Percentiles rank a stretch among this genome's conserved stretches.
These are phyloP conservation scores for Ibidorhyncha struthersii DNA, from an alignment of 2,113 vertebrate species.

Conservation along the genomic window DNA sequence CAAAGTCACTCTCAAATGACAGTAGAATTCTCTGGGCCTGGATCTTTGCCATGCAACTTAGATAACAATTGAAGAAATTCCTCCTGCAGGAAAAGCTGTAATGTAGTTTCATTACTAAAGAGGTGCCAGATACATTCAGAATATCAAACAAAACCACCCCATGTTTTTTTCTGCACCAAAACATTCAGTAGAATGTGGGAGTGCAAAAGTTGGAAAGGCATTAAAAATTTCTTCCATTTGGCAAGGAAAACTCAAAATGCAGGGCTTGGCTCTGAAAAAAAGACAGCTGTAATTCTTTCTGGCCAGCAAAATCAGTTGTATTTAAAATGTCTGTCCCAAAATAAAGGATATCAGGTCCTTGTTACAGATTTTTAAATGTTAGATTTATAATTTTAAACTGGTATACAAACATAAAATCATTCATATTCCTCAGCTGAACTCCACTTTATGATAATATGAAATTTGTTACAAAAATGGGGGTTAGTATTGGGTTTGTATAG, in stretches of 20 bases:
- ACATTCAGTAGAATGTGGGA: neutral
- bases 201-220: neutral
- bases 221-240: neutral
- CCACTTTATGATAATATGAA: neutral
- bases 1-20: neutral
- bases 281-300: neutral
- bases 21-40: neutral
- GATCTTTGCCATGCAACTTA: neutral
- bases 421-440: neutral
- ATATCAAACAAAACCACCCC: neutral
- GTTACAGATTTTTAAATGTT: neutral
- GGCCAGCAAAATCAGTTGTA: neutral
- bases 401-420: neutral
- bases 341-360: neutral
- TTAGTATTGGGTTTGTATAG: neutral
- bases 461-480: neutral
- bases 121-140: neutral
- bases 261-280: neutral
- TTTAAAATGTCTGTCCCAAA: neutral
- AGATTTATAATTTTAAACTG: neutral
- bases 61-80: neutral
- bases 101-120: neutral
- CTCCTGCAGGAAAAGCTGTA: neutral
- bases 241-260: neutral
- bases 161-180: neutral